Percentiles rank a stretch among this genome's conserved stretches.
Evolutionary conservation across 2,113 vertebrate genomes (phyloP).

Genomic region (Ictalurus punctatus): DNA sequence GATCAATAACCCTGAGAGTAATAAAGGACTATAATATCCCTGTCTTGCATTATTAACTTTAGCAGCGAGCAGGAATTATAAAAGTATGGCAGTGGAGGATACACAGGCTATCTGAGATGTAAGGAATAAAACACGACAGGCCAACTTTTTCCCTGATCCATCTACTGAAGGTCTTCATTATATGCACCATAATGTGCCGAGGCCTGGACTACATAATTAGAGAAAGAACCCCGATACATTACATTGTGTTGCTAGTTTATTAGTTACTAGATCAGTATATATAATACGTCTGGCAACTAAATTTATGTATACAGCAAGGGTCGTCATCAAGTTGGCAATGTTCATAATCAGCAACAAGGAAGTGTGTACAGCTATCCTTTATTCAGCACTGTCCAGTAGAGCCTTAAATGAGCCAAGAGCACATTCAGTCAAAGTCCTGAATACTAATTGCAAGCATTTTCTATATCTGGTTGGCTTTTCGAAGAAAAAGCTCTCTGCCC

Average conservation of each 20-base stretch:
- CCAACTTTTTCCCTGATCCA: not conserved
- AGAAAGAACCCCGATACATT: not conserved
- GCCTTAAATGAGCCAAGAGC: not conserved
- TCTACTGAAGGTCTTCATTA: not conserved
- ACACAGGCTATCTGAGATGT: conserved; percentile 52
- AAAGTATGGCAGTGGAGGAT: conserved; percentile 25
- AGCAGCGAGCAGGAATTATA: conserved; percentile 34
- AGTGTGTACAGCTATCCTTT: not conserved
- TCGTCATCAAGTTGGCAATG: too few species aligned
- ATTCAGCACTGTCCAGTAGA: not conserved
- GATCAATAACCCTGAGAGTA: conserved; percentile 54
- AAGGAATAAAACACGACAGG: conserved; percentile 27
- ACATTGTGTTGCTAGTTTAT: not conserved
- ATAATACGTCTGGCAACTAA: not conserved
- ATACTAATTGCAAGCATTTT: not conserved
- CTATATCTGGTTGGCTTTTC: too few species aligned
- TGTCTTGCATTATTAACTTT: conserved; percentile 47
- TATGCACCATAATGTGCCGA: not conserved
- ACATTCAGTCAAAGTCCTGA: not conserved
- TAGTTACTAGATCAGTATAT: not conserved
- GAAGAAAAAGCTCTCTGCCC: not conserved
- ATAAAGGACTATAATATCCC: conserved; percentile 49
- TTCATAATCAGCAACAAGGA: not conserved
- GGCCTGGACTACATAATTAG: not conserved
- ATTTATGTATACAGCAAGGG: not conserved